phyloP scores from a whole-genome alignment of 2,888 invertebrate species.

The Polydesmus complanatus region DNA sequence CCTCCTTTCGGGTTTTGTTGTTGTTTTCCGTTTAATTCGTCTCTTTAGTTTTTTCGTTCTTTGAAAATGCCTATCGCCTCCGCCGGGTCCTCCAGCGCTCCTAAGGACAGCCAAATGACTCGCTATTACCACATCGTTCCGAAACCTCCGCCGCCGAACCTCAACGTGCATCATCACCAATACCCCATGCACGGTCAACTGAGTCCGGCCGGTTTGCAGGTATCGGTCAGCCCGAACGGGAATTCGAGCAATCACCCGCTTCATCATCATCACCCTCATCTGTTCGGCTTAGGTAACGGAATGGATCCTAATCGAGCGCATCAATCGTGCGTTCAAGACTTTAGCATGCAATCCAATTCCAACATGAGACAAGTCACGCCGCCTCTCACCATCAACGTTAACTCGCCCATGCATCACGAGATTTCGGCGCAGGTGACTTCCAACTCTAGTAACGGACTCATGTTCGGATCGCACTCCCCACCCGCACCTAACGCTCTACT shows the following conservation, averaged over 20 bases:
- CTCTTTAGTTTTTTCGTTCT: background rate
- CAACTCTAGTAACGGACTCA: background rate
- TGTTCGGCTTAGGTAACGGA: background rate
- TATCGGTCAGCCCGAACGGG: background rate
- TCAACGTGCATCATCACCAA: background rate
- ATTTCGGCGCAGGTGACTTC: background rate
- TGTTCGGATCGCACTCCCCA: conserved; percentile 16
- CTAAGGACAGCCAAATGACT: background rate
- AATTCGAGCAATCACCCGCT: background rate
- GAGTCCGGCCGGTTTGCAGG: background rate
- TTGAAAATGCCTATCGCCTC: conserved; percentile 2
- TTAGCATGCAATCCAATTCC: background rate
- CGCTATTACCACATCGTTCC: conserved; percentile 9
- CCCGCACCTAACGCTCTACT: conserved; percentile 31
- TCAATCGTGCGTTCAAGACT: background rate
- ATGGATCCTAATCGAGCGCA: background rate
- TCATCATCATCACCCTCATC: background rate
- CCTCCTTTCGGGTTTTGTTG: background rate
- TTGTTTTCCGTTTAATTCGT: background rate
- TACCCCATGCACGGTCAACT: conserved; percentile 2
- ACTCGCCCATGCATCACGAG: background rate
- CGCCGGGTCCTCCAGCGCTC: background rate
- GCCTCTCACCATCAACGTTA: conserved; percentile 4
- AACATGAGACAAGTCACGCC: background rate
- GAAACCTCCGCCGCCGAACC: background rate